These are phyloP conservation scores for Nannoperca obscura DNA, from an alignment of 2,797 vertebrate genomes.

Conservation along the genomic window DNA sequence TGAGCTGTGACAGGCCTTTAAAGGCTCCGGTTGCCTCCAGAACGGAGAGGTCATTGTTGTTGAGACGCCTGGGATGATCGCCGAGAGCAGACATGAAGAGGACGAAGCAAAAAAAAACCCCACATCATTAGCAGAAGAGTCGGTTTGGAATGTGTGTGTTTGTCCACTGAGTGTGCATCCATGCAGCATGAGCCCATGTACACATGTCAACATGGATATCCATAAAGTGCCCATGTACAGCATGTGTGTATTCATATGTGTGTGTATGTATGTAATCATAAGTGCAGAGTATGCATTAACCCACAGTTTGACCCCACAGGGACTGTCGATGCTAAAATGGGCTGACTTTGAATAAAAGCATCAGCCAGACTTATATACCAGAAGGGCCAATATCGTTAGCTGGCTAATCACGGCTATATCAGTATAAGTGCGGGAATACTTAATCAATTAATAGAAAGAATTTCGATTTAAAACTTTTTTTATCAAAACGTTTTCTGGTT, in stretches of 20 bases:
- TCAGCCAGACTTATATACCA: neutral
- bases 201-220: slow-evolving; percentile 42
- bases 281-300: neutral
- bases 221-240: slow-evolving; percentile 2
- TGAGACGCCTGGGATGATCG: slow-evolving; percentile 88
- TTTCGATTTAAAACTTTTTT: no score
- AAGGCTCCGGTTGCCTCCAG: slow-evolving; percentile 95
- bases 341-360: slow-evolving; percentile 5
- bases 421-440: neutral
- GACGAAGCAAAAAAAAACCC: neutral
- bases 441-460: neutral
- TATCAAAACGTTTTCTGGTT: neutral
- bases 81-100: slow-evolving; percentile 16
- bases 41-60: slow-evolving; percentile 96
- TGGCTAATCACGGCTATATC: neutral
- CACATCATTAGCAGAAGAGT: slow-evolving; percentile 36
- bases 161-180: slow-evolving; percentile 31
- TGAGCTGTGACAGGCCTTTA: slow-evolving; percentile 93
- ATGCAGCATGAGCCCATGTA: slow-evolving; percentile 25
- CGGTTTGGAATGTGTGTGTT: slow-evolving; percentile 1
- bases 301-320: neutral
- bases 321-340: neutral
- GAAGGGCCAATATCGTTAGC: neutral
- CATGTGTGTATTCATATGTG: neutral
- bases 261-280: no score